A percentile compares a stretch with the other conserved stretches of the same genome.
Conservation (phyloP, 2,113 vertebrate species). For the Macaca mulatta region DNA sequence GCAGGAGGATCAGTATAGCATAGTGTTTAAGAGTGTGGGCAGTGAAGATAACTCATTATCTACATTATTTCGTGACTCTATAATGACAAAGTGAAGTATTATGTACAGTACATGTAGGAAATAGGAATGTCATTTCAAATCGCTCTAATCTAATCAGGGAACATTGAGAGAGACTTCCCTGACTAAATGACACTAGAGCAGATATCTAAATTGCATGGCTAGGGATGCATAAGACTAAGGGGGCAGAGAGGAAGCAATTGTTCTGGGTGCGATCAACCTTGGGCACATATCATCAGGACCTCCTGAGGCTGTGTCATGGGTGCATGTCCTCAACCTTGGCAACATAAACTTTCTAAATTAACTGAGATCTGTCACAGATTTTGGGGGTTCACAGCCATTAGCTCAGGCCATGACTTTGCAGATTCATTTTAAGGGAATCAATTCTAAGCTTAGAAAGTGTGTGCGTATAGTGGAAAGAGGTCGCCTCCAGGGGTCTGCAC, state of each 20-base stretch:
- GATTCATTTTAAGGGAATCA: neutral
- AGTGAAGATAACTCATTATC: neutral
- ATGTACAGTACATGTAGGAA: neutral
- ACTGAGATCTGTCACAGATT: no score
- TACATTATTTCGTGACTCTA: neutral
- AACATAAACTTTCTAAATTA: no score
- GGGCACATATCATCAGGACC: no score
- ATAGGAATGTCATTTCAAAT: neutral
- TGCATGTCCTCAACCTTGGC: no score
- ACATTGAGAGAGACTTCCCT: accelerated
- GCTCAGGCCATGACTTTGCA: neutral
- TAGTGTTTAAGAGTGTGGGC: no score
- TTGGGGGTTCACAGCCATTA: neutral
- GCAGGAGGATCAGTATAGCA: neutral
- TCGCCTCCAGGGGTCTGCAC: neutral
- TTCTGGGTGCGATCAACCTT: neutral
- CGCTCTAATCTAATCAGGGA: accelerated
- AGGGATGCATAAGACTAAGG: no score
- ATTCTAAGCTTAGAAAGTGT: neutral
- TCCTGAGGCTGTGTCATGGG: no score
- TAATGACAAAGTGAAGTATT: no score
- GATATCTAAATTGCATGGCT: neutral
- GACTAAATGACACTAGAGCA: neutral
- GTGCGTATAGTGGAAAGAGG: neutral
- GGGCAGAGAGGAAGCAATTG: neutral